phyloP scores from a whole-genome alignment of 2,797 vertebrate genomes.

The Yasuhikotakia modesta region DNA sequence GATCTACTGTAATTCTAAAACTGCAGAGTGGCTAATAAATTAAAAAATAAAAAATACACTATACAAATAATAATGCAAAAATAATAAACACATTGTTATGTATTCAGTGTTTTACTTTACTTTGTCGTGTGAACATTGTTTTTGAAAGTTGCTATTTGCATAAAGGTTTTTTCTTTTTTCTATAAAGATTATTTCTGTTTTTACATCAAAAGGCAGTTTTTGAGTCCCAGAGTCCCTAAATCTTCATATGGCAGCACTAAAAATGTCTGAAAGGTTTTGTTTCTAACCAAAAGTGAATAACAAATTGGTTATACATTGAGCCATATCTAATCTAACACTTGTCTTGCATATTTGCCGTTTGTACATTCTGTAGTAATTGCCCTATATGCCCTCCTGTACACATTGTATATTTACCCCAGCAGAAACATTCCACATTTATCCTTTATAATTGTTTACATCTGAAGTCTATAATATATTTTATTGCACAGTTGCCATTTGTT shows the following conservation, averaged over 20 bases:
- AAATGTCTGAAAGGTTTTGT: background rate
- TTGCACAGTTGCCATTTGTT: background rate
- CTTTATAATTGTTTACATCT: background rate
- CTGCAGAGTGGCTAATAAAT: slow-evolving; percentile 32
- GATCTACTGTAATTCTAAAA: slow-evolving; percentile 56
- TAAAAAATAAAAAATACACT: background rate
- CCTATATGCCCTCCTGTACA: background rate
- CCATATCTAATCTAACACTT: slow-evolving; percentile 34
- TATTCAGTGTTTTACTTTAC: no score
- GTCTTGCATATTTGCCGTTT: slow-evolving; percentile 11
- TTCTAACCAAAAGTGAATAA: slow-evolving; percentile 15
- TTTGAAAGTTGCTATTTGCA: background rate
- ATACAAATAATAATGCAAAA: background rate
- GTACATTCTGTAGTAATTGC: background rate
- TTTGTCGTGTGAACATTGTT: background rate
- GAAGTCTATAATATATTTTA: background rate
- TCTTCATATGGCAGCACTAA: background rate
- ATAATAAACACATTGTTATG: no score
- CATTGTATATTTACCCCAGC: slow-evolving; percentile 2
- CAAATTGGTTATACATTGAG: background rate
- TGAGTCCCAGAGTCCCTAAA: background rate
- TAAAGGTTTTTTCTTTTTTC: background rate
- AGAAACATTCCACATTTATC: background rate
- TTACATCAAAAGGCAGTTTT: background rate
- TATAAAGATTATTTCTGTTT: slow-evolving; percentile 4